Conservation (phyloP, 2,797 vertebrate species). For the Glossophaga mutica region DNA sequence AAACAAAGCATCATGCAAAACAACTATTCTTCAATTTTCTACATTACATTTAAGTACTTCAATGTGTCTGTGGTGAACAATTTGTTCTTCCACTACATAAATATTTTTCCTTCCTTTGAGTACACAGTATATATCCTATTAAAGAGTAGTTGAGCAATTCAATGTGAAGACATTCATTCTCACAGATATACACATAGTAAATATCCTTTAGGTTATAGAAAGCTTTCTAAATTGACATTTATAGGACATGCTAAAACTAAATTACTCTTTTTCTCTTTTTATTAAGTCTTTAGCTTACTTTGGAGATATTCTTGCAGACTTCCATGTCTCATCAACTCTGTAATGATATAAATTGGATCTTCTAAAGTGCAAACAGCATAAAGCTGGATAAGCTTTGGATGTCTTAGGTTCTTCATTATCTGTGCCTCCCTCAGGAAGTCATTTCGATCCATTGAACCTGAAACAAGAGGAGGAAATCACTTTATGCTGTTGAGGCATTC, state of each 20-base stretch:
- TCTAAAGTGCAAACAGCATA: conserved; percentile 96
- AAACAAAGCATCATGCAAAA: conserved; percentile 11
- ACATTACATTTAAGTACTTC: conserved; percentile 1
- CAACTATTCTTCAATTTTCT: neutral
- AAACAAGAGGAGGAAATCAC: conserved; percentile 76
- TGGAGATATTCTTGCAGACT: conserved; percentile 93
- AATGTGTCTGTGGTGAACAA: conserved; percentile 11
- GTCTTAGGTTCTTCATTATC: conserved; percentile 94
- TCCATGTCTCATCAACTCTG: conserved; percentile 95
- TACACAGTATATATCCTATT: neutral
- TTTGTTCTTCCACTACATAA: conserved; percentile 46
- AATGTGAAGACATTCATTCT: conserved; percentile 32
- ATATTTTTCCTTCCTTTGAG: conserved; percentile 39
- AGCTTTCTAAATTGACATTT: conserved; percentile 65
- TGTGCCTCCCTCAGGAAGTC: conserved; percentile 97
- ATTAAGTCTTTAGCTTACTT: conserved; percentile 86
- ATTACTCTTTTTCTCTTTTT: conserved; percentile 45
- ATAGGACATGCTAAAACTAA: conserved; percentile 63
- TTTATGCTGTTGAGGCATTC: conserved; percentile 73
- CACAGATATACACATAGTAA: conserved; percentile 35
- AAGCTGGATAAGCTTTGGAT: conserved; percentile 95
- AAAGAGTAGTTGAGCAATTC: conserved; percentile 39
- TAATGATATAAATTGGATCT: conserved; percentile 98
- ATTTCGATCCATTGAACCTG: conserved; percentile 92
- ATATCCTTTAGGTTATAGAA: conserved; percentile 51